These are phyloP conservation scores for Lepidothrix coronata DNA, from an alignment of 2,113 vertebrate species.

Conservation along the genomic window DNA sequence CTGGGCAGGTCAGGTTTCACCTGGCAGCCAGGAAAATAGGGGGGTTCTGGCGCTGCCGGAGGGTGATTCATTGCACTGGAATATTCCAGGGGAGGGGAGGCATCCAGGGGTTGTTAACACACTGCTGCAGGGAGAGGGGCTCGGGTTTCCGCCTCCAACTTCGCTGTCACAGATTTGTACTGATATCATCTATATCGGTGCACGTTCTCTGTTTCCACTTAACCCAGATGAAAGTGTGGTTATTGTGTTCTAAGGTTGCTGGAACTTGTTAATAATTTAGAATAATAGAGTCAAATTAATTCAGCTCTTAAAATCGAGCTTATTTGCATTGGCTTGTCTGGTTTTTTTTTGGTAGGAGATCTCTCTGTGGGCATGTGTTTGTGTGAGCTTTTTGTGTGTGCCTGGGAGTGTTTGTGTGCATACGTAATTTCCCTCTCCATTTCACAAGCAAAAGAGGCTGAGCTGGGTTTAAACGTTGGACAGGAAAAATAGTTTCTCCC, in stretches of 20 bases:
- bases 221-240: background rate
- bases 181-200: background rate
- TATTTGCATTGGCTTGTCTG: conserved; percentile 37
- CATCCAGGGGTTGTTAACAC: background rate
- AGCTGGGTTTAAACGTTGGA: background rate
- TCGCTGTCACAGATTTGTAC: background rate
- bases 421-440: conserved; percentile 29
- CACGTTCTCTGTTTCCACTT: conserved; percentile 1
- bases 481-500: conserved; percentile 1
- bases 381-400: conserved; percentile 15
- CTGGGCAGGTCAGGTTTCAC: conserved; percentile 17
- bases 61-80: background rate
- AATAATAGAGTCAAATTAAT: conserved; percentile 38
- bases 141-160: background rate
- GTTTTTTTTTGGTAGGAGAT: background rate
- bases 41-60: background rate
- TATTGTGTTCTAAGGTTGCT: conserved; percentile 13
- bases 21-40: background rate
- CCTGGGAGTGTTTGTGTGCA: conserved; percentile 1
- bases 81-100: background rate
- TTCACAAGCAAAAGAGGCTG: background rate
- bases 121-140: background rate
- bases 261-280: conserved; percentile 55
- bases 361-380: background rate
- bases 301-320: background rate